A percentile compares a stretch with the other conserved stretches of the same genome.
Evolutionary conservation across 2,888 invertebrate species (phyloP).

Genomic region (Cephus runcator): DNA sequence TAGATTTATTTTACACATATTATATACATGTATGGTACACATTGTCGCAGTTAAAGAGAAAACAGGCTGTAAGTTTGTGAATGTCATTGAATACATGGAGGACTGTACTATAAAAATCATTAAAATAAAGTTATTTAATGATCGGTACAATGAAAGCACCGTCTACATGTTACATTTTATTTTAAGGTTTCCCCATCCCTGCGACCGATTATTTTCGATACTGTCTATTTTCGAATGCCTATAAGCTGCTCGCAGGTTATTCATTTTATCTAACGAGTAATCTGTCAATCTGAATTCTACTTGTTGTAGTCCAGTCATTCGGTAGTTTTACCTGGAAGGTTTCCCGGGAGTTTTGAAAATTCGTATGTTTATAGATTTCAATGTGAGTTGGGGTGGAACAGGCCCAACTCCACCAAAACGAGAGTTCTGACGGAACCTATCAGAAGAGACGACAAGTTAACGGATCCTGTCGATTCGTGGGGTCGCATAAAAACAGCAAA

Average conservation of each 20-base stretch:
- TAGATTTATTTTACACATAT: slow-evolving; percentile 43
- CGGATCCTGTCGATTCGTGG: no score
- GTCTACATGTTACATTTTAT: background rate
- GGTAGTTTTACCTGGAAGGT: no score
- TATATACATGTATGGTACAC: slow-evolving; percentile 39
- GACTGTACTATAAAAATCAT: slow-evolving; percentile 51
- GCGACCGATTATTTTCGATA: background rate
- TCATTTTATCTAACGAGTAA: background rate
- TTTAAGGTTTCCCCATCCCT: background rate
- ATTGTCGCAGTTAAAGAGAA: slow-evolving; percentile 40
- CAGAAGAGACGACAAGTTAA: no score
- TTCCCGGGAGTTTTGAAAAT: no score
- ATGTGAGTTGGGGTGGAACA: no score
- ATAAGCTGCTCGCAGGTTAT: background rate
- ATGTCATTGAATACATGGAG: slow-evolving; percentile 45
- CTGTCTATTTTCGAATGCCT: no score
- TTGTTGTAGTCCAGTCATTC: slow-evolving; percentile 20
- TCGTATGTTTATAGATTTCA: no score
- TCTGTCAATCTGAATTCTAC: slow-evolving; percentile 13
- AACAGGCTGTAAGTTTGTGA: slow-evolving; percentile 47
- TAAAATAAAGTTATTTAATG: slow-evolving; percentile 56
- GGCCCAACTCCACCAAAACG: no score
- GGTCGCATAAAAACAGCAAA: no score
- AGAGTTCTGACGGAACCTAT: no score
- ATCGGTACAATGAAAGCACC: slow-evolving; percentile 23